Percentiles rank a stretch among this genome's conserved stretches.
phyloP scores from a whole-genome alignment of 2,113 vertebrate species.

The Trichomycterus rosablanca region DNA sequence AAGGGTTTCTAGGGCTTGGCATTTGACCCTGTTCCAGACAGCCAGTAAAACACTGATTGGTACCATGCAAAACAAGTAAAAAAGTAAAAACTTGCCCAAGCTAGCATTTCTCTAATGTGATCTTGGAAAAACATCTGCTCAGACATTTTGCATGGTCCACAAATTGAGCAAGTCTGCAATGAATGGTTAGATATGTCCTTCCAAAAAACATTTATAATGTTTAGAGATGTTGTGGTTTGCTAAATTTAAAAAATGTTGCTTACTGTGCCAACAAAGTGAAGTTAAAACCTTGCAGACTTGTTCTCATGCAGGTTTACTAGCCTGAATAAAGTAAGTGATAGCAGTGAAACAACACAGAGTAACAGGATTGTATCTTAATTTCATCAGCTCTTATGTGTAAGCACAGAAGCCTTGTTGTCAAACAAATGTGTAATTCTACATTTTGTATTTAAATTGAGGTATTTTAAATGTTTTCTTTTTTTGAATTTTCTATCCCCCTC shows the following conservation, averaged over 20 bases:
- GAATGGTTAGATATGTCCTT: slow-evolving; percentile 14
- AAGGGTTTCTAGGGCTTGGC: slow-evolving; percentile 60
- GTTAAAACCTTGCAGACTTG: slow-evolving; percentile 12
- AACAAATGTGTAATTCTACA: no score
- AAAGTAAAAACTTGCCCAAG: slow-evolving; percentile 19
- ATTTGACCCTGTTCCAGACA: slow-evolving; percentile 54
- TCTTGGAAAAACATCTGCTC: slow-evolving; percentile 20
- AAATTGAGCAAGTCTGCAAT: slow-evolving; percentile 14
- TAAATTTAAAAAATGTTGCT: neutral
- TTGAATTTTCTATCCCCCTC: no score
- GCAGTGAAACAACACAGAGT: no score
- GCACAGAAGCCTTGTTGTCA: no score
- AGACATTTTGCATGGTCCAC: slow-evolving; percentile 22
- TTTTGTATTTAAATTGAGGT: no score
- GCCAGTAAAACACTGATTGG: slow-evolving; percentile 52
- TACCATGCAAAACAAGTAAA: slow-evolving; percentile 54
- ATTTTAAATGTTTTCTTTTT: no score
- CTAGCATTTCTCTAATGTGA: slow-evolving; percentile 1
- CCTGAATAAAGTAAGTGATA: neutral
- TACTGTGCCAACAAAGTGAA: slow-evolving; percentile 15
- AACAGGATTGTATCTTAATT: no score
- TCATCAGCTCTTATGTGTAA: no score
- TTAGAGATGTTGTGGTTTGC: slow-evolving; percentile 22
- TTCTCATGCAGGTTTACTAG: neutral
- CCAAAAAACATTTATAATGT: slow-evolving; percentile 8